Evolutionary conservation across 1,140 invertebrate species (phyloP), one percentile per base, ranked within the genome.

Genomic region (Pseudomyrmex cubaensis): DNA sequence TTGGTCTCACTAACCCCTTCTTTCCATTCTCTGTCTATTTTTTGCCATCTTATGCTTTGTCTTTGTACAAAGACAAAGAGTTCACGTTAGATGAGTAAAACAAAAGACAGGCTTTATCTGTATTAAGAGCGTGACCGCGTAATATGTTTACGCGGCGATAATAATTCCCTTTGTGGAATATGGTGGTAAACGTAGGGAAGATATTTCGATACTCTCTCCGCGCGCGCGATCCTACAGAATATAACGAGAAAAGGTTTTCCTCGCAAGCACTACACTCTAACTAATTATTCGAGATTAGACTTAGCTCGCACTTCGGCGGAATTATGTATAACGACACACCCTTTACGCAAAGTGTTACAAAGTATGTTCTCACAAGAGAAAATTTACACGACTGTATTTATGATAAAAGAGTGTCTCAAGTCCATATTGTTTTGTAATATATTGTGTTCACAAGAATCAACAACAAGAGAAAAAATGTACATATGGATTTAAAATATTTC

Each of bases 61-160:
- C 20, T 20, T 20, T 13, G 17, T 59, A 50, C 35, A 13, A 15
- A 54, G 13, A 62, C 50, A 63, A 80, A 80, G 50, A 25, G 12
- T 20, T 13, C 15, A 59, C 52, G 13, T 56, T 25, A 70, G 66
- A 59, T 48, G 74, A 57, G 9, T 35, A 20, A 62, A 56, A 83
- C 25, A 61, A 76, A 70, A 35, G 64, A 35, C 12, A 46, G 46
- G 54, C 74, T 84, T 86, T 75, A 87, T 74, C 83, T 84, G 17
- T 52, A 48, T 87, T 87, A 84, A 87, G 63, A 84, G 67, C 85
- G 15, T 70, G 83, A 75, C 69, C 66, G 46, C 57, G 25, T 87
- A 62, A 84, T 75, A 87, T 80, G 82, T 64, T 87, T 70, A 75
- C n/a, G 13, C 35, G 22, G 25, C 64, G 82, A 84, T 46, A 80